phyloP scores from a whole-genome alignment of 2,888 invertebrate species.

The Drosophila pegasa region DNA sequence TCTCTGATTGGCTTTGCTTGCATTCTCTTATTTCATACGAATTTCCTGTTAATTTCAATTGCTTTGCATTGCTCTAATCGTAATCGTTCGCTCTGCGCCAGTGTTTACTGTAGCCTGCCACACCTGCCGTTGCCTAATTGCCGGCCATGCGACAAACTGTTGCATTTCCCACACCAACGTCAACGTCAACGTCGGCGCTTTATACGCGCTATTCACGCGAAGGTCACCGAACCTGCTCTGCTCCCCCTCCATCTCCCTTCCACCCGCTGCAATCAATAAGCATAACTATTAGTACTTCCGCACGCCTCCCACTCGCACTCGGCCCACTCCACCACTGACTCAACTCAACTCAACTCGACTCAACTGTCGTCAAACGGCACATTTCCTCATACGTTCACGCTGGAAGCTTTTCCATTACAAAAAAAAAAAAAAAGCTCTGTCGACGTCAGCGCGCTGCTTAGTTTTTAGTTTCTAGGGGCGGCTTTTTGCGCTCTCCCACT shows the following conservation, averaged over 20 bases:
- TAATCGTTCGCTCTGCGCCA: not conserved
- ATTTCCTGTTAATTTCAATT: not conserved
- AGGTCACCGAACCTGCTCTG: constrained; percentile 77
- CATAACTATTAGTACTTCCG: constrained; percentile 74
- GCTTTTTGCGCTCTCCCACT: constrained; percentile 25
- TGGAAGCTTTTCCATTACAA: constrained; percentile 59
- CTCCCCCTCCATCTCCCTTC: not conserved
- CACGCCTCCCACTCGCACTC: constrained; percentile 43
- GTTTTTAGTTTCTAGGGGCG: constrained; percentile 73
- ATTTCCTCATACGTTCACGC: constrained; percentile 52
- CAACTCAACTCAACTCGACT: too few species aligned
- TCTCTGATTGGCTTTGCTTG: not conserved
- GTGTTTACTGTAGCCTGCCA: constrained; percentile 7
- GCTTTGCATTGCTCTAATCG: not conserved
- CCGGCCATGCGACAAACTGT: constrained; percentile 51
- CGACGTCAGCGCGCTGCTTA: constrained; percentile 46
- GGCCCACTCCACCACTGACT: too few species aligned
- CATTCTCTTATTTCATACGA: not conserved
- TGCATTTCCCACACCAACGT: constrained; percentile 38
- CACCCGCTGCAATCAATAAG: constrained; percentile 63
- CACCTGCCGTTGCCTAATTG: constrained; percentile 12
- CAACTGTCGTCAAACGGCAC: constrained; percentile 30
- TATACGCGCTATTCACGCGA: constrained; percentile 71
- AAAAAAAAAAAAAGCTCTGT: too few species aligned
- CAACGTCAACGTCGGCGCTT: constrained; percentile 36